Base-by-base conservation (phyloP, 35 echinoderm and acorn worm genomes). In the Chiridota heheva region DNA sequence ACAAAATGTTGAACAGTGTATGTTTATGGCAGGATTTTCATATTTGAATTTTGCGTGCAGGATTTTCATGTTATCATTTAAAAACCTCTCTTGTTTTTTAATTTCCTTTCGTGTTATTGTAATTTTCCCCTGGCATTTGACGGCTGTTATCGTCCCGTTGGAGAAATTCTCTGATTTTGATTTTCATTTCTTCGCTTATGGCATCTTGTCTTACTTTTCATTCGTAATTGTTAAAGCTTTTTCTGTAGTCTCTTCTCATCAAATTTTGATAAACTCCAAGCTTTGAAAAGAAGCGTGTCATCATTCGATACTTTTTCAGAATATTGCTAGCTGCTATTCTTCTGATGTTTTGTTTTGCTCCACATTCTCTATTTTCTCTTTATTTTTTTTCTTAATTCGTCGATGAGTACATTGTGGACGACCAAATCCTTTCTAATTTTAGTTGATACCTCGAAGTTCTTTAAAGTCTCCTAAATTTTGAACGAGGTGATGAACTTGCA, bases 131-230 rank as follows among this genome's bases (percentile, higher is more conserved):
- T 31, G 76, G 76, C 76, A 80, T 80, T 37, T 61, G 49, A 17
- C 76, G 49, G 37, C 76, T 80, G 56, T 80, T 61, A 39, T 80
- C 76, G 30, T 80, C 76, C 25, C 76, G 22, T 80, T 80, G 55
- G 63, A 80, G 29, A 42, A 77, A 57, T 12, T 77, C 73, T 7
- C 36, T 47, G 32, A 73, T 17, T 26, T 27, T 15, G 17, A 2
- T 1, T 51, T 78, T 78, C n/a, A 33, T 58, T 59, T 55, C 73
- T 30, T 78, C 46, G 39, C 36, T 78, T n/a, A 78, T 33, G 7
- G 32, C 36, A 42, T 78, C 73, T n/a, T n/a, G 53, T 78, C 73
- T 78, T n/a, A 37, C 15, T 12, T 33, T 39, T 25, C 47, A 30
- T 45, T 58, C 47, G 36, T 78, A 61, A 1, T 78, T 78, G 25